Base-by-base conservation (phyloP, 2,797 vertebrate genomes). In the Hylomyscus alleni region DNA sequence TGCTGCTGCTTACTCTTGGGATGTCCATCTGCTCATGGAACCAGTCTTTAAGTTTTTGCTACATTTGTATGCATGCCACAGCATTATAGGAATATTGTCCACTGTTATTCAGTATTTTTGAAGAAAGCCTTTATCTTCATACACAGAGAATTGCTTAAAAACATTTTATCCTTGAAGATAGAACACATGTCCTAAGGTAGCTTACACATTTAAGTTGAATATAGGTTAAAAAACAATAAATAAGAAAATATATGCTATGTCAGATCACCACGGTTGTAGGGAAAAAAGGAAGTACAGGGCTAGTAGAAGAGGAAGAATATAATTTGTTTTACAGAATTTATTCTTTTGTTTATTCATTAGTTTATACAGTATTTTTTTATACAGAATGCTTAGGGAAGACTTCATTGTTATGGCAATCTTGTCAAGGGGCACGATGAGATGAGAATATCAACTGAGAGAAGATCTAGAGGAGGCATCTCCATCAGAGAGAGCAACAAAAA, bases 91-190 rank as follows among this genome's bases (percentile, higher is more conserved):
- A 91, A 44, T 77, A 85, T 50, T 85, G 52, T 20, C 24, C 67
- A 17, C 1, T 29, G 17, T 62, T 67, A 88, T 65, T 58, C 69
- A 88, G 81, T 56, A 83, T 54, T 78, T 85, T 73, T 37, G 14
- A 40, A 75, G 67, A 50, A 69, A n/a, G 85, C 44, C 29, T 56
- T 95, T 76, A 50, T 5, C 5, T 84, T 24, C 65, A 86, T 37
- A 75, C 12, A 77, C 31, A 96, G n/a, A 90, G 94, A 93, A 85
- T 0, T n/a, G 10, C 14, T 60, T 31, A 50, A 91, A 95, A 94
- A 44, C 1, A 85, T 65, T 78, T 91, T 67, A 84, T 87, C 52
- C 15, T 89, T 83, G 11, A 95, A 97, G 40, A 91, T 9, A 84
- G 31, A 87, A 11, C 10, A 10, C 12, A 3, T 56, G 6, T 5